phyloP scores from a whole-genome alignment of 1,140 invertebrate species.

The Pachypsylla venusta region DNA sequence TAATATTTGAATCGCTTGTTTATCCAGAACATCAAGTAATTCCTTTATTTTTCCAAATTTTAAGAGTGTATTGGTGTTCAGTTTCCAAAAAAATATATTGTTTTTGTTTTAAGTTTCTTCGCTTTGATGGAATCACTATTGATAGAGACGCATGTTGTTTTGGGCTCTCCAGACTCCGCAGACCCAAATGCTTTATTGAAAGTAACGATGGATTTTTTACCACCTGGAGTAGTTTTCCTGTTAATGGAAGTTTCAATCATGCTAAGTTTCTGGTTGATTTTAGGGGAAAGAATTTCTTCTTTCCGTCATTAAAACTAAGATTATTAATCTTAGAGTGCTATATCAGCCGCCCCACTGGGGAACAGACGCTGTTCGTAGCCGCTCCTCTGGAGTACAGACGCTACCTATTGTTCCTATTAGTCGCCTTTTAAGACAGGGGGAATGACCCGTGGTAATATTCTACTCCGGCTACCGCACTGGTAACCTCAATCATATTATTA shows the following conservation, averaged over 20 bases:
- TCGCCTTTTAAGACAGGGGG: conserved; percentile 6
- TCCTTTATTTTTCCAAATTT: neutral
- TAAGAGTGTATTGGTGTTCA: neutral
- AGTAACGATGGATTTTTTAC: neutral
- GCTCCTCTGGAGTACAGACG: neutral
- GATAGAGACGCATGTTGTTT: neutral
- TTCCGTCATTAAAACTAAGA: neutral
- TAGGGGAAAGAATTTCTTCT: neutral
- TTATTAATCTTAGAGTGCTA: neutral
- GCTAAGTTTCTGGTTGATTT: too few species aligned
- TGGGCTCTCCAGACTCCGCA: neutral
- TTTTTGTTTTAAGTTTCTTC: neutral
- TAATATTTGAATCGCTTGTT: neutral
- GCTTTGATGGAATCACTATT: too few species aligned
- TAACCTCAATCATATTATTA: too few species aligned
- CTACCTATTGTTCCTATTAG: neutral
- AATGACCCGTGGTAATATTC: too few species aligned
- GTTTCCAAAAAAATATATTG: neutral
- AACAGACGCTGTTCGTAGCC: conserved; percentile 2
- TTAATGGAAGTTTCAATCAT: too few species aligned
- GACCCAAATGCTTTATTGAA: neutral
- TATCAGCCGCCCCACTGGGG: neutral
- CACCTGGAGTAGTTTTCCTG: neutral
- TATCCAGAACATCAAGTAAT: neutral
- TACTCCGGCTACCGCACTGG: too few species aligned